These are phyloP conservation scores for Erethizon dorsatum DNA, from an alignment of 2,797 vertebrate species.

Conservation along the genomic window DNA sequence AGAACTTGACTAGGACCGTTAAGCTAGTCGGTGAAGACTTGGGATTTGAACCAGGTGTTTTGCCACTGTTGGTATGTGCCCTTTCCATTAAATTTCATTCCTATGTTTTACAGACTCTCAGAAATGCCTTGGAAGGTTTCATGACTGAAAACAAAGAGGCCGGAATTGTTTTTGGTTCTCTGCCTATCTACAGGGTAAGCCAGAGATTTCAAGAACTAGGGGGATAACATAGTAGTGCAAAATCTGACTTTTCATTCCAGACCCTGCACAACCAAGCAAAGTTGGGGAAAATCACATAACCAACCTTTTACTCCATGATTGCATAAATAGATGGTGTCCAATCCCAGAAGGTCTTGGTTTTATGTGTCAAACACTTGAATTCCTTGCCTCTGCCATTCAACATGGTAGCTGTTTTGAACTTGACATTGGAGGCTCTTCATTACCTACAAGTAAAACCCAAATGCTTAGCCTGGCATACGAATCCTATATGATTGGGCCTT, in stretches of 20 bases:
- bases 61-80: not conserved
- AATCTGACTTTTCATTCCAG: not conserved
- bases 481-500: not conserved
- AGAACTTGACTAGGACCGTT: not conserved
- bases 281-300: not conserved
- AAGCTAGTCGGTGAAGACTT: not conserved
- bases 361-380: not conserved
- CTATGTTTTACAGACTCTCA: constrained; percentile 82
- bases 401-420: not conserved
- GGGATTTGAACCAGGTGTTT: not conserved
- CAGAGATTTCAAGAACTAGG: not conserved
- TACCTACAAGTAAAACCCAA: constrained; percentile 15
- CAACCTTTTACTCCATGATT: not conserved
- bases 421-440: not conserved
- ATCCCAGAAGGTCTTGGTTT: not conserved
- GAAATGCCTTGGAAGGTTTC: constrained; percentile 81
- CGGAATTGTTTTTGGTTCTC: constrained; percentile 87
- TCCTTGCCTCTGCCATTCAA: not conserved
- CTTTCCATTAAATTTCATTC: constrained; percentile 13
- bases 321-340: not conserved
- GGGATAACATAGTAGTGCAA: not conserved
- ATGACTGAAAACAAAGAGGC: constrained; percentile 82
- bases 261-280: not conserved
- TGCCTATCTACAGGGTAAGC: constrained; percentile 89
- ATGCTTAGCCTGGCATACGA: not conserved